Conservation (phyloP, 1,140 invertebrate species). For the Hetaerina americana region DNA sequence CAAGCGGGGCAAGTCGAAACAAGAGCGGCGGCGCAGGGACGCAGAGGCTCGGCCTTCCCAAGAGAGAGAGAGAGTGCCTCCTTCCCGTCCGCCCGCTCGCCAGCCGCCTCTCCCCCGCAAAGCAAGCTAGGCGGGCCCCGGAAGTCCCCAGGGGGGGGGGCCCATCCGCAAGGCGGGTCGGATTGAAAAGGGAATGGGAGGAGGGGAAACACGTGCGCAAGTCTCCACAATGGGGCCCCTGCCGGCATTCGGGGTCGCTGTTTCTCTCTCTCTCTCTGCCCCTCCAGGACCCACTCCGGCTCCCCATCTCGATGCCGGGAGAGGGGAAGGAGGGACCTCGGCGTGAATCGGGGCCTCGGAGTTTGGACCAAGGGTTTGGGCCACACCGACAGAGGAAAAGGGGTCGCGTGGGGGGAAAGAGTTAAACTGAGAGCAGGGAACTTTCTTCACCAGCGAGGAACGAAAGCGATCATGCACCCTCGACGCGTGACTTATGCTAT, state of each 20-base stretch:
- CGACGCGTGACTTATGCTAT: no score
- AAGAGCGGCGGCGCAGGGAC: not conserved
- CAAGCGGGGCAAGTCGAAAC: not conserved
- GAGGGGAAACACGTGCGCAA: not conserved
- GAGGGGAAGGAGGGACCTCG: not conserved
- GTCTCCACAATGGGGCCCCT: not conserved
- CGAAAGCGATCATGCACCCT: no score
- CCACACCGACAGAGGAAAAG: no score
- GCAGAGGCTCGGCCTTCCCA: not conserved
- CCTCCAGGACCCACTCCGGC: no score
- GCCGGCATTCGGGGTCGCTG: not conserved
- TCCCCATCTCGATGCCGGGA: not conserved
- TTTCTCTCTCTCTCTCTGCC: no score
- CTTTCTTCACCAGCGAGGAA: no score
- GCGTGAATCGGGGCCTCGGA: not conserved
- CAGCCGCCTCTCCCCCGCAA: no score
- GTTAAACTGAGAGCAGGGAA: no score
- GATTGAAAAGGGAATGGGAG: not conserved
- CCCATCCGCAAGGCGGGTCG: not conserved
- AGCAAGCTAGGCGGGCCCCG: no score
- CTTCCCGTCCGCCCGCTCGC: no score
- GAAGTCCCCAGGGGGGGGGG: not conserved
- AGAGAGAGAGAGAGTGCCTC: not conserved
- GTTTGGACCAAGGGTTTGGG: no score
- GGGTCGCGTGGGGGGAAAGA: no score